phyloP scores from a whole-genome alignment of 2,797 vertebrate species.

The Mergus octosetaceus region DNA sequence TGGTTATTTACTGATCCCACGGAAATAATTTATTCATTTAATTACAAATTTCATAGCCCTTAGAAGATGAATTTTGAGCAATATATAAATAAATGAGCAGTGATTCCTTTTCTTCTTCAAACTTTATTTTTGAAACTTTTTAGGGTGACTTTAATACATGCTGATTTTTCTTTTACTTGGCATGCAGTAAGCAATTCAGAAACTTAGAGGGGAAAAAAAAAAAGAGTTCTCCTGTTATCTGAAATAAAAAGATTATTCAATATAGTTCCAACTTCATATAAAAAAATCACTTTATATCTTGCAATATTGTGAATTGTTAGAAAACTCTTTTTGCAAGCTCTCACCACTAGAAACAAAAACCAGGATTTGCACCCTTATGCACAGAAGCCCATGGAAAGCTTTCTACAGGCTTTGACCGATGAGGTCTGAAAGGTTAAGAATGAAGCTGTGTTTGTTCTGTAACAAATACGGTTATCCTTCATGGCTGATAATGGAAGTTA shows the following conservation, averaged over 20 bases:
- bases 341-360: background rate
- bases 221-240: background rate
- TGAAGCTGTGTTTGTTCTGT: constrained; percentile 22
- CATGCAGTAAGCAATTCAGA: background rate
- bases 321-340: background rate
- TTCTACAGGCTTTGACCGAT: background rate
- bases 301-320: background rate
- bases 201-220: background rate
- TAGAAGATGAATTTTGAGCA: background rate
- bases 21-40: background rate
- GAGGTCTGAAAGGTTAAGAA: background rate
- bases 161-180: background rate
- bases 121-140: background rate
- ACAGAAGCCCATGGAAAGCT: background rate
- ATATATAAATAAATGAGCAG: background rate
- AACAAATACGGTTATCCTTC: constrained; percentile 2
- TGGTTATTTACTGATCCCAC: background rate
- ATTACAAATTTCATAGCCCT: background rate
- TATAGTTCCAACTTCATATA: background rate
- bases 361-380: background rate
- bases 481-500: background rate
- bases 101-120: background rate
- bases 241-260: background rate
- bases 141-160: background rate
- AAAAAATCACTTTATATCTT: background rate